These are phyloP conservation scores for Apamea sordens DNA, from an alignment of 2,888 invertebrate species.

Conservation along the genomic window DNA sequence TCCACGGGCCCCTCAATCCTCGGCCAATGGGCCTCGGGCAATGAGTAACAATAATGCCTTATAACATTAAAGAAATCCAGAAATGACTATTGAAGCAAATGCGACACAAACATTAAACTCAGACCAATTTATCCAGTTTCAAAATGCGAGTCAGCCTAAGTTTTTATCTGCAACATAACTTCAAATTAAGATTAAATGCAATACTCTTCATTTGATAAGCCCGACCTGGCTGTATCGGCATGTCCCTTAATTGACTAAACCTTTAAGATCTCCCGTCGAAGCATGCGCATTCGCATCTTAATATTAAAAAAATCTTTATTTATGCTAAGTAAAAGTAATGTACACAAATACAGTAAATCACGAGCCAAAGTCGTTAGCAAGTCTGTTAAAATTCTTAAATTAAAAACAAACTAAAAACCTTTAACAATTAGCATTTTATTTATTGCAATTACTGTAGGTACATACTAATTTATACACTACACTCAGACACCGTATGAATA, in stretches of 20 bases:
- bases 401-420: conserved; percentile 33
- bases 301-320: conserved; percentile 36
- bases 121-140: conserved; percentile 27
- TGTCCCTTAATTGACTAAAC: conserved; percentile 56
- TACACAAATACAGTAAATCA: conserved; percentile 49
- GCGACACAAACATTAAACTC: conserved; percentile 4
- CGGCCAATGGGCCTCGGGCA: no score
- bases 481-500: conserved; percentile 36
- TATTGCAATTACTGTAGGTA: conserved; percentile 60
- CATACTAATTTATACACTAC: conserved; percentile 51
- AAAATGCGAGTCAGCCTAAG: conserved; percentile 25
- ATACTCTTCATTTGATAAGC: conserved; percentile 46
- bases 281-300: conserved; percentile 19
- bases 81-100: not conserved
- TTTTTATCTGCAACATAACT: conserved; percentile 51
- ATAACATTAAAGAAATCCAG: not conserved
- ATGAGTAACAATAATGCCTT: not conserved
- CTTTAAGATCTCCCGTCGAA: conserved; percentile 34
- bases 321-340: conserved; percentile 32
- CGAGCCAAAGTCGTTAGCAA: conserved; percentile 34
- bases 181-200: conserved; percentile 62
- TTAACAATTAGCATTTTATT: conserved; percentile 55
- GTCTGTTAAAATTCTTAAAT: conserved; percentile 37
- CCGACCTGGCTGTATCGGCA: conserved; percentile 30
- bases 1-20: no score